Percentiles rank a stretch among this genome's conserved stretches.
These are phyloP conservation scores for Oscheius onirici DNA, from an alignment of 2,888 invertebrate species.

Conservation along the genomic window DNA sequence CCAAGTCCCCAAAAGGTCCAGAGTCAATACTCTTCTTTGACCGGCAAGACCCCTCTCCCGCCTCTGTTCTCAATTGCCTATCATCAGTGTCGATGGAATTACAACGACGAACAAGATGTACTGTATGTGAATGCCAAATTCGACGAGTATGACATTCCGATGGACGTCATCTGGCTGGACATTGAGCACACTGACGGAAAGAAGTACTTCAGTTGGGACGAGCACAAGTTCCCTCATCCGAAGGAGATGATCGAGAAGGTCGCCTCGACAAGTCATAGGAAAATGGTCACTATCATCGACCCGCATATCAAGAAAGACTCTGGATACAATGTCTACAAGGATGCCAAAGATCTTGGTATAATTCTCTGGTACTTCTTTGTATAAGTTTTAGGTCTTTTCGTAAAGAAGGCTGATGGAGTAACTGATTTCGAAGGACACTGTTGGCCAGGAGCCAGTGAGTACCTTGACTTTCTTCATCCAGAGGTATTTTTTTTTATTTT, in stretches of 20 bases:
- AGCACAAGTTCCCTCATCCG: constrained; percentile 86
- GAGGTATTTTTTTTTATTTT: constrained; percentile 75
- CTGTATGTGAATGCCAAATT: constrained; percentile 79
- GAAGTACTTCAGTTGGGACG: constrained; percentile 97
- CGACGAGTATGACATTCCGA: constrained; percentile 89
- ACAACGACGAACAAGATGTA: constrained; percentile 95
- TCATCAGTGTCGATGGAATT: constrained; percentile 99
- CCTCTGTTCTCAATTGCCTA: constrained; percentile 86
- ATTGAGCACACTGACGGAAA: constrained; percentile 98
- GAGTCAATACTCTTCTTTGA: constrained; percentile 92
- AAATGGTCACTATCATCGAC: constrained; percentile 93
- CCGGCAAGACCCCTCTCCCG: constrained; percentile 77
- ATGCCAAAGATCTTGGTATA: constrained; percentile 55
- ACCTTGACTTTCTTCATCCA: constrained; percentile 92
- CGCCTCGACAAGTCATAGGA: constrained; percentile 80
- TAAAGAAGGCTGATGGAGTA: constrained; percentile 85
- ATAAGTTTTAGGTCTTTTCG: no score
- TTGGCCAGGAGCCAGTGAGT: constrained; percentile 92
- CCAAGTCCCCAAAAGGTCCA: constrained; percentile 82
- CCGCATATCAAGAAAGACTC: constrained; percentile 95
- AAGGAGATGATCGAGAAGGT: constrained; percentile 81
- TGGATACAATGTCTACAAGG: constrained; percentile 86
- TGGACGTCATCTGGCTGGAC: constrained; percentile 97
- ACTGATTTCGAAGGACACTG: constrained; percentile 98
- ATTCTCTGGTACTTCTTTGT: no score